Percentiles rank a stretch among this genome's conserved stretches.
Conservation (phyloP, 2,797 vertebrate genomes). For the Lacerta viridis region DNA sequence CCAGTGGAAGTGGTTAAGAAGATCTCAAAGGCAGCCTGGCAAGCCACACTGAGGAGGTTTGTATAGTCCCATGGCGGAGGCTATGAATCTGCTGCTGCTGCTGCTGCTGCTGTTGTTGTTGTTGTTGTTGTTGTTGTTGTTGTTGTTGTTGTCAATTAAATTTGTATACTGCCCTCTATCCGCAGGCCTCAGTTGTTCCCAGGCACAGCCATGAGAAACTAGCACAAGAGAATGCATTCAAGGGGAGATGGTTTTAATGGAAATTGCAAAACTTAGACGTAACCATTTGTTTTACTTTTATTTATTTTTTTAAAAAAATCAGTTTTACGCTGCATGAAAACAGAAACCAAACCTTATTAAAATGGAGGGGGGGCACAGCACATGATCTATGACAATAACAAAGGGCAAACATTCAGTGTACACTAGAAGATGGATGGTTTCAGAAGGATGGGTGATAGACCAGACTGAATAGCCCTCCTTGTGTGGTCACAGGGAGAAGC, state of each 20-base stretch:
- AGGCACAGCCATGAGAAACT: no score
- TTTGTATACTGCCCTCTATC: no score
- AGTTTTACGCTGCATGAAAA: constrained; percentile 29
- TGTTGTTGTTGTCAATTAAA: no score
- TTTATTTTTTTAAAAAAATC: background rate
- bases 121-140: no score
- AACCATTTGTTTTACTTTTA: background rate
- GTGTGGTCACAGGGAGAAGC: no score
- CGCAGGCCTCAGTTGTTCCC: background rate
- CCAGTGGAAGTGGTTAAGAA: no score
- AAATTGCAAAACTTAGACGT: background rate
- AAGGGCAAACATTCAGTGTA: background rate
- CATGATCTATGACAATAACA: background rate
- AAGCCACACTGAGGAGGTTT: background rate
- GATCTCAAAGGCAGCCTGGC: background rate
- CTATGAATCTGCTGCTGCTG: no score
- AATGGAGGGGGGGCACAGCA: background rate
- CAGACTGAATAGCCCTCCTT: no score
- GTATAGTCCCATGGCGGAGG: no score
- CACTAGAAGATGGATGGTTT: background rate
- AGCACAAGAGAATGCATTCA: background rate
- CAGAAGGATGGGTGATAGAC: background rate
- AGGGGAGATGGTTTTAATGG: background rate
- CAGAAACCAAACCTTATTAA: background rate
- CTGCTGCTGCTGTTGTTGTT: no score